Evolutionary conservation across 2,888 invertebrate species (phyloP).

Genomic region (Gnatocerus cornutus): DNA sequence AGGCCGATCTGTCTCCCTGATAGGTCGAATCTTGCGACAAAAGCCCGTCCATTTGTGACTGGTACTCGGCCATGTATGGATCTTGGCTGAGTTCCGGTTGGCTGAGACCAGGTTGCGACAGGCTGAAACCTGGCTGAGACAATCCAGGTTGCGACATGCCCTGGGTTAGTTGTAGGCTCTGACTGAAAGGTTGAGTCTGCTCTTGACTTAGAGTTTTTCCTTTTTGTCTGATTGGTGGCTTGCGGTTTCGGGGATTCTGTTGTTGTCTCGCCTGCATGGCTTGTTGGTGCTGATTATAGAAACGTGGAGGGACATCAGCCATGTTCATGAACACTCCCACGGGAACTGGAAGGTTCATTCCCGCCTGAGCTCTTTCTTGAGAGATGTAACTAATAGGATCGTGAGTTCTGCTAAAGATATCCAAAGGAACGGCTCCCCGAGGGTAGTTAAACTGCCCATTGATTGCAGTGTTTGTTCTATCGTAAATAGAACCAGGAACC

Average conservation of each 20-base stretch:
- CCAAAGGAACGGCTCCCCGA: constrained; percentile 70
- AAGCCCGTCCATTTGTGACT: constrained; percentile 95
- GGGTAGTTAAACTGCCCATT: constrained; percentile 65
- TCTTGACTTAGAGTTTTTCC: constrained; percentile 65
- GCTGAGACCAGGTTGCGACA: constrained; percentile 80
- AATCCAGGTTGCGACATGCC: constrained; percentile 82
- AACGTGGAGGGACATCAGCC: constrained; percentile 84
- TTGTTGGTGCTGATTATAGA: constrained; percentile 84
- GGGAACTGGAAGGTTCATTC: constrained; percentile 91
- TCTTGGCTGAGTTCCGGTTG: constrained; percentile 87
- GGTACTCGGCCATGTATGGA: constrained; percentile 88
- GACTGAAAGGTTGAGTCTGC: constrained; percentile 74
- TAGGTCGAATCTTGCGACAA: constrained; percentile 86
- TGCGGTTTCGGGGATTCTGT: constrained; percentile 62
- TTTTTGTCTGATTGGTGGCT: constrained; percentile 52
- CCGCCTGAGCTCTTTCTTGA: constrained; percentile 84
- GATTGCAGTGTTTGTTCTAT: constrained; percentile 76
- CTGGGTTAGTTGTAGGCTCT: constrained; percentile 84
- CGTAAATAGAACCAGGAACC: constrained; percentile 95
- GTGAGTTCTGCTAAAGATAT: constrained; percentile 82
- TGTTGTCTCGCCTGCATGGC: constrained; percentile 75
- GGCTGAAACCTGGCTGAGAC: constrained; percentile 79
- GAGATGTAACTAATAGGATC: constrained; percentile 96
- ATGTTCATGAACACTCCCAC: constrained; percentile 96
- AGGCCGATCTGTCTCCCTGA: constrained; percentile 73